These are phyloP conservation scores for Xiphydria camelus DNA, from an alignment of 2,888 invertebrate genomes.

Conservation along the genomic window DNA sequence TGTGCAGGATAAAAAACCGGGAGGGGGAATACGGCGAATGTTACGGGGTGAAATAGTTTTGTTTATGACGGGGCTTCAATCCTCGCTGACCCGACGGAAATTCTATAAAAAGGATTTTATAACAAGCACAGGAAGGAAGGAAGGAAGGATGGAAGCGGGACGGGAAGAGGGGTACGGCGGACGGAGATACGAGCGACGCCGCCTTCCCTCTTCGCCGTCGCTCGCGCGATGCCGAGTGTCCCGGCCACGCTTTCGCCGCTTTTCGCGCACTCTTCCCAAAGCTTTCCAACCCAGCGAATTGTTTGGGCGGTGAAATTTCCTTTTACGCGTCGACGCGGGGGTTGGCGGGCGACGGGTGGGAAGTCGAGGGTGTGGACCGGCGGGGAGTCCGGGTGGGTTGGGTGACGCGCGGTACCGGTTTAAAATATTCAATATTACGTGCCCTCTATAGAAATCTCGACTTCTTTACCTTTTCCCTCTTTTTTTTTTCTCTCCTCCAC, in stretches of 20 bases:
- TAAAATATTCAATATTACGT: constrained; percentile 33
- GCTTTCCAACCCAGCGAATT: constrained; percentile 20
- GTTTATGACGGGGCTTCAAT: constrained; percentile 32
- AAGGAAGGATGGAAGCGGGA: constrained; percentile 6
- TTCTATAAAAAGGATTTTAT: constrained; percentile 21
- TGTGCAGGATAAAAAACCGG: constrained; percentile 16
- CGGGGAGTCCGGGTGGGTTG: too few relatives aligned
- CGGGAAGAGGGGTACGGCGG: constrained; percentile 1
- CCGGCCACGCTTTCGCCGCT: constrained; percentile 10
- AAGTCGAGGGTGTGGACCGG: too few relatives aligned
- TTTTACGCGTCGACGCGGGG: constrained; percentile 14
- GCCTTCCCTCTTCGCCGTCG: constrained; percentile 6
- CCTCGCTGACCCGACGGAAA: constrained; percentile 16
- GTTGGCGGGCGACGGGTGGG: too few relatives aligned
- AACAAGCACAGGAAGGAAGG: neutral
- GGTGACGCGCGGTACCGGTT: constrained; percentile 12
- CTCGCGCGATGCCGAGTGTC: neutral
- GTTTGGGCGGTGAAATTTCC: constrained; percentile 27
- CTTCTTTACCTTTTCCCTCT: neutral
- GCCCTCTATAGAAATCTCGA: constrained; percentile 26
- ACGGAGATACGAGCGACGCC: constrained; percentile 8
- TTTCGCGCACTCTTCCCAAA: constrained; percentile 2
- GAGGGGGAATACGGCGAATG: too few relatives aligned
- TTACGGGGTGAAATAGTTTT: too few relatives aligned
- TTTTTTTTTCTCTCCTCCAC: neutral